Evolutionary conservation across 2,888 invertebrate genomes (phyloP).

Genomic region (Eutolmus rufibarbis): DNA sequence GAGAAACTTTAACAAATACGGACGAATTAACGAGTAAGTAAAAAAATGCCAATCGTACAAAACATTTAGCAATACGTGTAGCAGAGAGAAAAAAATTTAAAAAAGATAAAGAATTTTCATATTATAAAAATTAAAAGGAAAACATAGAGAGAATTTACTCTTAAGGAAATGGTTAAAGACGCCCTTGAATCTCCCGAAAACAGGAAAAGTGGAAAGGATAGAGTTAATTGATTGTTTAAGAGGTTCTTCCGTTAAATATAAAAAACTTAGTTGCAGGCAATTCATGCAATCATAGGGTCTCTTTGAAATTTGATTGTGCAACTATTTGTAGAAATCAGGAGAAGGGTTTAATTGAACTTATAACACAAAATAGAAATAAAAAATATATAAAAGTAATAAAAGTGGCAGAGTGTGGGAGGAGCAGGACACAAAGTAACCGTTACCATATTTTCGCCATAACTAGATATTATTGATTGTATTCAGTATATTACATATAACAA

Average conservation of each 20-base stretch:
- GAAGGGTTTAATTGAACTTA: not conserved
- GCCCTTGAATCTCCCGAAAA: not conserved
- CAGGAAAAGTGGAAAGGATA: not conserved
- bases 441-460: conserved; percentile 23
- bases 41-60: conserved; percentile 37
- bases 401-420: not conserved
- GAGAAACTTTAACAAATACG: not conserved
- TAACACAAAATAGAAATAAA: not conserved
- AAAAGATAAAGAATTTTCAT: not conserved
- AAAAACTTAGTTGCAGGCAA: not conserved
- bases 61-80: conserved; percentile 35
- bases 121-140: not conserved
- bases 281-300: not conserved
- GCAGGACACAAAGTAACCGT: not conserved
- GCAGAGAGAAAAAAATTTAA: conserved; percentile 1
- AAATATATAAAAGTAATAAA: not conserved
- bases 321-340: not conserved
- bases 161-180: conserved; percentile 5
- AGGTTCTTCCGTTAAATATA: not conserved
- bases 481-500: not conserved
- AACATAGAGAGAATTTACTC: not conserved
- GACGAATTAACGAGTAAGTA: conserved; percentile 20
- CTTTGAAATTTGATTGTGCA: not conserved
- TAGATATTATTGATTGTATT: conserved; percentile 9
- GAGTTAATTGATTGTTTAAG: not conserved